Base-by-base conservation (phyloP, 2,888 invertebrate species). In the Incurvaria masculella region DNA sequence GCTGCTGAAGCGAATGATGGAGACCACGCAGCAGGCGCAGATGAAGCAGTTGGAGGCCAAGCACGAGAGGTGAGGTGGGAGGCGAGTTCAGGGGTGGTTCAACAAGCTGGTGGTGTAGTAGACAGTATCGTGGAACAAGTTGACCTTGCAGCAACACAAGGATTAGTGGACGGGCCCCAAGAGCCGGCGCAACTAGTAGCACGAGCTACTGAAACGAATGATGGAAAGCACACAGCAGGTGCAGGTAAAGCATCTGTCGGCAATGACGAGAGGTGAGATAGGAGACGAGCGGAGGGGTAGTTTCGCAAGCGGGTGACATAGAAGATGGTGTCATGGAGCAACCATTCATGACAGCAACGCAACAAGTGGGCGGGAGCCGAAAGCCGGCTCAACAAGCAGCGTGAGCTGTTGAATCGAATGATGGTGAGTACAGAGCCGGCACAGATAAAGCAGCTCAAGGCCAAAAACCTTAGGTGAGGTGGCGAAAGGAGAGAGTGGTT, bases 321-420 rank as follows among this genome's bases (percentile, higher is more conserved):
- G 55, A 98, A 99, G 75, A 95, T 97, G 5, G 79, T 85, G 14
- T 94, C 97, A 59, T 99, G 98, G 97, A 91, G 93, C 50, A 91
- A 91, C 60, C 85, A 97, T 81, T 88, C 92, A 58, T 87, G 89
- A 52, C 80, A 87, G 39, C 96, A 94, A 57, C 83, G 91, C 53
- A 85, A 85, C 51, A 88, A 90, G 66, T 89, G 91, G 84, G 89
- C 89, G 51, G 82, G 92, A 70, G 81, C 94, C 49, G 83, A 90
- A 47, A 80, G 85, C 56, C 87, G 94, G 61, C 76, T 94, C 16
- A 89, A 95, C 64, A 96, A 97, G 74, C 87, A 95, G 72, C 80
- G 88, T 53, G 81, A 88, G 48, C 78, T 84, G 58, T 76, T 91
- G 40, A 80, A 81, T 62, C 87, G 86, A 61, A 85, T 96, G 57